Percentiles rank a stretch among this genome's conserved stretches.
These are phyloP conservation scores for Anguilla rostrata DNA, from an alignment of 2,113 vertebrate species.

Conservation along the genomic window DNA sequence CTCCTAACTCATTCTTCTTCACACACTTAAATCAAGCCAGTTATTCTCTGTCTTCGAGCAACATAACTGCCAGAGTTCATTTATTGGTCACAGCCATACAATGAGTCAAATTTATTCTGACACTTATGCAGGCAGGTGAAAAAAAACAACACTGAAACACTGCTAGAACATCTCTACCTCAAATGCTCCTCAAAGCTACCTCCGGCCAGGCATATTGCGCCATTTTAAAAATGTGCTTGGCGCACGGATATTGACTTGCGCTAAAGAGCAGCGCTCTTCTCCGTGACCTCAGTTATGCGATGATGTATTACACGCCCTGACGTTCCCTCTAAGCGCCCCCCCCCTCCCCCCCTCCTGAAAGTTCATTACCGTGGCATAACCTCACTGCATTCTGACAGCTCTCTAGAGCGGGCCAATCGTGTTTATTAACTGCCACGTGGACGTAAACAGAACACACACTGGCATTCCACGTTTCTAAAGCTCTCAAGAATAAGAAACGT, in stretches of 20 bases:
- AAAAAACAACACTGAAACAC: neutral
- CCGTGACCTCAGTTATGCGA: constrained; percentile 2
- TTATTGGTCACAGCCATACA: neutral
- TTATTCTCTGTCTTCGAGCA: neutral
- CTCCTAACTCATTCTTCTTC: neutral
- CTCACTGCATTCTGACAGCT: neutral
- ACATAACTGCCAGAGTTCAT: neutral
- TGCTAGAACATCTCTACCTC: constrained; percentile 42
- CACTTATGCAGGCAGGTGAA: constrained; percentile 31
- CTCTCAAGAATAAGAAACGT: too few relatives aligned
- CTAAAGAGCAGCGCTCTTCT: constrained; percentile 43
- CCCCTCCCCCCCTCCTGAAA: neutral
- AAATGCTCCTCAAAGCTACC: constrained; percentile 28
- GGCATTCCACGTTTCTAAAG: too few relatives aligned
- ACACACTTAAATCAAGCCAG: neutral
- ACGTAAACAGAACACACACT: too few relatives aligned
- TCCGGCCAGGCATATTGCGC: constrained; percentile 34
- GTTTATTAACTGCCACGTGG: too few relatives aligned
- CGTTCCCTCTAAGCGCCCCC: neutral
- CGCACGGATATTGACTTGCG: constrained; percentile 16
- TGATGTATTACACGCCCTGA: neutral
- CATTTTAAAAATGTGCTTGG: constrained; percentile 20
- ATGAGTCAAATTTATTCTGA: constrained; percentile 28
- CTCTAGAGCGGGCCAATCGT: too few relatives aligned
- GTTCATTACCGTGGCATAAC: neutral